Conservation (phyloP, 2,113 vertebrate genomes). For the Cheilinus undulatus region DNA sequence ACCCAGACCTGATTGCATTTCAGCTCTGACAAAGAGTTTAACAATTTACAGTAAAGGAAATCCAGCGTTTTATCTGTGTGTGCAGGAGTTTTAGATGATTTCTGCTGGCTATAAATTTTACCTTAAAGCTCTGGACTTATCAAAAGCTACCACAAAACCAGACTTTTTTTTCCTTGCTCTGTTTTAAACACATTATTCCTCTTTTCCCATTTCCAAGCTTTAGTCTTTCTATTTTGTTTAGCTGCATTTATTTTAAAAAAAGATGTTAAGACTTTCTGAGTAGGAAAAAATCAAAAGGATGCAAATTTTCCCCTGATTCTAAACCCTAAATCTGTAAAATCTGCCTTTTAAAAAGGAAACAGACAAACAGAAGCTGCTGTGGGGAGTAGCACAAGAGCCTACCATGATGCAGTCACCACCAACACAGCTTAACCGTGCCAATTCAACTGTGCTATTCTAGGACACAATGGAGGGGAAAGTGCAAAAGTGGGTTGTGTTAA, state of each 20-base stretch:
- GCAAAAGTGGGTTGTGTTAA: slow-evolving; percentile 82
- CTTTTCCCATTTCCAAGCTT: slow-evolving; percentile 46
- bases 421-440: slow-evolving; percentile 63
- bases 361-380: slow-evolving; percentile 35
- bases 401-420: slow-evolving; percentile 52
- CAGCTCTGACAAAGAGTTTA: slow-evolving; percentile 42
- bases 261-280: slow-evolving; percentile 43
- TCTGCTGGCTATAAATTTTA: slow-evolving; percentile 61
- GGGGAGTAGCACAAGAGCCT: slow-evolving; percentile 48
- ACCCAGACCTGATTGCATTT: slow-evolving; percentile 42
- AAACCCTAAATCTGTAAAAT: slow-evolving; percentile 67
- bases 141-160: slow-evolving; percentile 41
- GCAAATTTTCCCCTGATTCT: slow-evolving; percentile 54
- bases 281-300: slow-evolving; percentile 47
- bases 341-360: slow-evolving; percentile 49
- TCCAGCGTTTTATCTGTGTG: slow-evolving; percentile 47
- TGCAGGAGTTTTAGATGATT: slow-evolving; percentile 37
- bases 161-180: slow-evolving; percentile 2
- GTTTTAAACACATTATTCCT: slow-evolving; percentile 49
- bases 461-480: slow-evolving; percentile 77
- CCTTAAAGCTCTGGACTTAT: slow-evolving; percentile 45
- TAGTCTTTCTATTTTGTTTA: slow-evolving; percentile 38
- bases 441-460: slow-evolving; percentile 74
- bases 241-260: slow-evolving; percentile 60
- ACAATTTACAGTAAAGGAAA: slow-evolving; percentile 35